Base-by-base conservation (phyloP, 2,888 invertebrate genomes). In the Tineola bisselliella region DNA sequence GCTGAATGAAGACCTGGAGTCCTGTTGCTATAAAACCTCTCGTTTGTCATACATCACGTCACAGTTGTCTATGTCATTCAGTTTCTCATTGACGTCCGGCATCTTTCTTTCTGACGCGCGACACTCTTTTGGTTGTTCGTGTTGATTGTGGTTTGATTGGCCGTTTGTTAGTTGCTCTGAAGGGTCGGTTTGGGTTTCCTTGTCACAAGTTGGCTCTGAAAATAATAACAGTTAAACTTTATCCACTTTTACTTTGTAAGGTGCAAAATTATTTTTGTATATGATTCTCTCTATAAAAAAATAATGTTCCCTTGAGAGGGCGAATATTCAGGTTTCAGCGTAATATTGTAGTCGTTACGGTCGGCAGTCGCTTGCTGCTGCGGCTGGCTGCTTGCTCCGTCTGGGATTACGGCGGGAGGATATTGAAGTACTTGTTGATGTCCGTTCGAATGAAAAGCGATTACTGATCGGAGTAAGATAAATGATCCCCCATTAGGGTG, bases 11-110 rank as follows among this genome's bases (percentile, higher is more conserved):
- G 84, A 80, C 2, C 33, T 33, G n/a, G 63, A 76, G 73, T 71
- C 78, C 48, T 13, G 77, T 68, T 81, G 84, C 84, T 84, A 84
- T 84, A 84, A 84, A 5, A 73, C 74, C 1, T 74, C 79, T 13
- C 63, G 67, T 15, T 72, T 69, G 61, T 70, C 69, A 58, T 66
- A 68, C 57, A 60, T 69, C 1, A 56, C 56, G 11, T 67, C 68
- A 59, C 63, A 64, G 17, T 62, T 59, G 33, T 66, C 65, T 57
- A 61, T 64, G 56, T 58, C 58, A 13, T 33, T 10, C 33, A 58
- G 13, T 58, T 58, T 58, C 3, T 33, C 33, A 13, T 58, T 58
- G 12, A n/a, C 30, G 19, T 31, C 33, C 6, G 25, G 10, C 19
- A 58, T 64, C 10, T 70, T 65, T 25, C 66, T 68, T 33, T 67